Conservation (phyloP, 2,797 vertebrate species). For the Gambusia yucatana region DNA sequence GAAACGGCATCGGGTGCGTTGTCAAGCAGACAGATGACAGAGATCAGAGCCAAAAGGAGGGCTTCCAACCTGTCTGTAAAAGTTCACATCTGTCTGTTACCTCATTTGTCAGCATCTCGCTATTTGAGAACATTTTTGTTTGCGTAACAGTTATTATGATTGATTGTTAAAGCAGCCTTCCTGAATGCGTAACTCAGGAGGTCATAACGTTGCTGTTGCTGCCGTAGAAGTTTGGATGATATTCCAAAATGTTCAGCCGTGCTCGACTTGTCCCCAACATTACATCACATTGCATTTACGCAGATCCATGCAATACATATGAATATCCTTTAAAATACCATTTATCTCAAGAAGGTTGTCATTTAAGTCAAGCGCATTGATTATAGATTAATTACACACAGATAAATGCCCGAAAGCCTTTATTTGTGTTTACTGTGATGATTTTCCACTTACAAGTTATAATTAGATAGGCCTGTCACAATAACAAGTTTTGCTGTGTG, state of each 20-base stretch:
- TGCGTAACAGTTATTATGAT: background rate
- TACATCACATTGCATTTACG: background rate
- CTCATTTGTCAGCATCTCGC: background rate
- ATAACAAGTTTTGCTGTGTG: too few relatives aligned
- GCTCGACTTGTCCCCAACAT: background rate
- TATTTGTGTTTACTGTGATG: too few relatives aligned
- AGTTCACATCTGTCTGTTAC: background rate
- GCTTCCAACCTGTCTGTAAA: too few relatives aligned
- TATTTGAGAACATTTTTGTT: background rate
- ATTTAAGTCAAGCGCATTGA: too few relatives aligned
- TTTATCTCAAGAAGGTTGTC: too few relatives aligned
- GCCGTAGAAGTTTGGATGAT: background rate
- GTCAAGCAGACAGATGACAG: background rate
- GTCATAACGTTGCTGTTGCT: background rate
- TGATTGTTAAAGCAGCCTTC: background rate
- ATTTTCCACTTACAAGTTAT: too few relatives aligned
- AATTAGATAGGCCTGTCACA: too few relatives aligned
- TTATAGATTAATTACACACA: too few relatives aligned
- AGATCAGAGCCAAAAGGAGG: background rate
- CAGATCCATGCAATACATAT: background rate
- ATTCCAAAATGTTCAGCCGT: background rate
- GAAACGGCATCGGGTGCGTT: background rate
- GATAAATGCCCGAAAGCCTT: too few relatives aligned
- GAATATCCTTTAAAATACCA: too few relatives aligned
- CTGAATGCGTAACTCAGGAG: background rate